A percentile compares a stretch with the other conserved stretches of the same genome.
phyloP scores from a whole-genome alignment of 1,140 invertebrate genomes.

The Marisa cornuarietis region DNA sequence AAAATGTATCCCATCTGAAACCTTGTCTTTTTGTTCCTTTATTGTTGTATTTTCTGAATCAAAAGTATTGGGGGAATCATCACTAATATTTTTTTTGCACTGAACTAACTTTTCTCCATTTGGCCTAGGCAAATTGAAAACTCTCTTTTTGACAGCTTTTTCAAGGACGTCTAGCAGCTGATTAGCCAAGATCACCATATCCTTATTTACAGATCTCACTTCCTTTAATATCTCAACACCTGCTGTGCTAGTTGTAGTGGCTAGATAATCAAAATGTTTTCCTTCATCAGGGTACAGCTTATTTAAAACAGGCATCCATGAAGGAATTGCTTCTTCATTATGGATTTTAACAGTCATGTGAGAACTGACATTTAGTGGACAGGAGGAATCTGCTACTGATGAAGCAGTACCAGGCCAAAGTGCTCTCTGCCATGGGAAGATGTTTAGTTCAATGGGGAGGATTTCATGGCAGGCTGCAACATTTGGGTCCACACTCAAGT shows the following conservation, averaged over 20 bases:
- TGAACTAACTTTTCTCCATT: too few relatives aligned
- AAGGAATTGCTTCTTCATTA: conserved; percentile 23
- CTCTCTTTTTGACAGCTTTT: conserved; percentile 43
- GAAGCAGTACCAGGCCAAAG: conserved; percentile 42
- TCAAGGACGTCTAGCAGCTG: conserved; percentile 45
- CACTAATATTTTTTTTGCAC: too few relatives aligned
- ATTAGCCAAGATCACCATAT: conserved; percentile 28
- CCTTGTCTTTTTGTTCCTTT: too few relatives aligned
- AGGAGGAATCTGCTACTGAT: conserved; percentile 15
- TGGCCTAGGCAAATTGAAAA: conserved; percentile 37
- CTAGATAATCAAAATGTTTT: not conserved
- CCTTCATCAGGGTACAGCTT: conserved; percentile 28
- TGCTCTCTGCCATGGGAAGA: conserved; percentile 56
- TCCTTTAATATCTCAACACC: conserved; percentile 13
- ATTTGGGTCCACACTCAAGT: conserved; percentile 48
- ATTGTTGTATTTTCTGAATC: too few relatives aligned
- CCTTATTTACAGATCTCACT: not conserved
- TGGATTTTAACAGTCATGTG: conserved; percentile 29
- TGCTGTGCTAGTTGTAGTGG: not conserved
- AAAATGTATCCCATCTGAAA: too few relatives aligned
- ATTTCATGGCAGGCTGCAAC: not conserved
- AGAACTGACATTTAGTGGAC: conserved; percentile 2
- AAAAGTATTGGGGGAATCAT: too few relatives aligned
- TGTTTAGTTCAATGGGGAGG: conserved; percentile 5
- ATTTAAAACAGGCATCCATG: conserved; percentile 45